Base-by-base conservation (phyloP, 2,797 vertebrate genomes). In the Anabas testudineus region DNA sequence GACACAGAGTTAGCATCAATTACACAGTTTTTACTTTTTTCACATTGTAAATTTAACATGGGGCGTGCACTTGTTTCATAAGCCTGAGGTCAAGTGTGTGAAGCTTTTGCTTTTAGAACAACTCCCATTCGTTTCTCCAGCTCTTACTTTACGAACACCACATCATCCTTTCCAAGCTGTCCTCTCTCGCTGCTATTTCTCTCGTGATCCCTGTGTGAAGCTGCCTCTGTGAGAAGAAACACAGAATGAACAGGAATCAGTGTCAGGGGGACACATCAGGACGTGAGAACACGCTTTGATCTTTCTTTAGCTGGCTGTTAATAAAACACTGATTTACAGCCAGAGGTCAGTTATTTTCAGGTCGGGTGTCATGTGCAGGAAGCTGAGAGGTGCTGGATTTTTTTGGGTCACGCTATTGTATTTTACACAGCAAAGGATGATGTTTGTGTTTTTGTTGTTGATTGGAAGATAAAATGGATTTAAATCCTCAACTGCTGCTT, bases 271-370 rank as follows among this genome's bases (percentile, higher is more conserved):
- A 36, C 32, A 18, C 26, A 39, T 47, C 5, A 1, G 52, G 49
- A 42, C 10, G 5, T 22, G 24, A 10, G 67, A 56, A 46, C 9
- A 2, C 21, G 14, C 15, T 71, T 57, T 78, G 68, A 75, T 84
- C 83, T 77, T 34, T 62, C 49, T 82, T 78, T 70, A 79, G 79
- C 67, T 19, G 54, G 57, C 47, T 52, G 58, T 41, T 72, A 58
- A 72, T 51, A 46, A 13, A 15, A 10, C 43, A 43, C 19, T 3
- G 34, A 16, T 18, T 52, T 21, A 37, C 39, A 26, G 42, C 49
- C 32, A 18, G 12, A 42, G 65, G 41, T 54, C 69, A 12, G 28
- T 48, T 79, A 5, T 7, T 26, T 60, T 18, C 42, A 10, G 41
- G 49, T 19, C 4, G 3, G 51, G n/a, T 15, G 61, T 47, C 9